phyloP scores from a whole-genome alignment of 2,797 vertebrate species.

The Neosalanx taihuensis region DNA sequence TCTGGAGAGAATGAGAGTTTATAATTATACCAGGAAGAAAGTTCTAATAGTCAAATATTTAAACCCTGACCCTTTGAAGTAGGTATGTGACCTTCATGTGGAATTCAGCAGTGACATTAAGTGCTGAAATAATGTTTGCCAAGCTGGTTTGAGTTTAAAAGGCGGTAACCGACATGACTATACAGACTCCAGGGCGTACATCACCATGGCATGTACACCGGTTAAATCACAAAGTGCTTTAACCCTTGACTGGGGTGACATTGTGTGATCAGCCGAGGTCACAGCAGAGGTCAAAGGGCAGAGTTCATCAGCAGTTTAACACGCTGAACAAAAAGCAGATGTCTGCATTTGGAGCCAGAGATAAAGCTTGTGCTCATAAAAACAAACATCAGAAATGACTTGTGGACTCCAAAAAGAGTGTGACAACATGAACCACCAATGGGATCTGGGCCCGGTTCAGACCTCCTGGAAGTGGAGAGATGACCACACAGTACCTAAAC shows the following conservation, averaged over 20 bases:
- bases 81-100: conserved; percentile 22
- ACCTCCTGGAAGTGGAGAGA: neutral
- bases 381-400: neutral
- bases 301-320: conserved; percentile 58
- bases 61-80: conserved; percentile 17
- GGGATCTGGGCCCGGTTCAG: neutral
- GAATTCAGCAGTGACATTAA: conserved; percentile 45
- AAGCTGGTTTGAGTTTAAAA: conserved; percentile 58
- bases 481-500: conserved; percentile 78
- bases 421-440: neutral
- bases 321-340: conserved; percentile 60
- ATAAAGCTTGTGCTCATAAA: conserved; percentile 1
- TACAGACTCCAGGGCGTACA: conserved; percentile 20
- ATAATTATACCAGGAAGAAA: neutral
- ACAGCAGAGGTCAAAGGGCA: conserved; percentile 39
- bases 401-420: neutral
- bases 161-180: conserved; percentile 22
- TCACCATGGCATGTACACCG: conserved; percentile 47
- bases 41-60: neutral
- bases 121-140: conserved; percentile 58
- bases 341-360: conserved; percentile 28
- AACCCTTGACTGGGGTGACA: conserved; percentile 55
- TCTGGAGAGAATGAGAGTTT: neutral
- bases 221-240: conserved; percentile 44
- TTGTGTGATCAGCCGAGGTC: conserved; percentile 52